Percentiles rank a stretch among this genome's conserved stretches.
Conservation (phyloP, 1,140 invertebrate species). For the Procambarus virginalis region DNA sequence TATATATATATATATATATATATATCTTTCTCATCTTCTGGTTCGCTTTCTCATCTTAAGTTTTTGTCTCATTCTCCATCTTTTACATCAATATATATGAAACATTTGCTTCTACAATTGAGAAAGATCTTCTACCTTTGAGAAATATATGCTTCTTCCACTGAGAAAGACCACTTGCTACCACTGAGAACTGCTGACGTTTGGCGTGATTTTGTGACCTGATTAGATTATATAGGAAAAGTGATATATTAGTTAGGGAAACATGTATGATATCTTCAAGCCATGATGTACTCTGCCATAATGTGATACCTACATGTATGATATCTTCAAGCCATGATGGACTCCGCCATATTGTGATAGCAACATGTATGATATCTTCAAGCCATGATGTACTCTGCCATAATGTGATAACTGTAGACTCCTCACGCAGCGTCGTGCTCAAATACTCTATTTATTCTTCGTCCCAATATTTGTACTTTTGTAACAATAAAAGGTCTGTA, state of each 20-base stretch:
- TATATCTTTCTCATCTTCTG: neutral
- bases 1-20: constrained; percentile 18
- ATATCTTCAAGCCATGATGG: too few species aligned
- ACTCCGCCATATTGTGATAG: too few species aligned
- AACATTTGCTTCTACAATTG: too few species aligned
- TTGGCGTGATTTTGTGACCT: constrained; percentile 5
- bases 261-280: neutral
- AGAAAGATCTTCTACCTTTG: too few species aligned
- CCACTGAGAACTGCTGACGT: neutral
- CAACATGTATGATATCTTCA: too few species aligned
- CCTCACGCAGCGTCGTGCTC: neutral
- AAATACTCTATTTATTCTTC: constrained; percentile 11
- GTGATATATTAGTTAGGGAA: neutral
- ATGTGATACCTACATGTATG: too few species aligned
- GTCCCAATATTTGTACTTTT: neutral
- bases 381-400: too few species aligned
- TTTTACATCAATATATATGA: too few species aligned
- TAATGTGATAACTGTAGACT: neutral
- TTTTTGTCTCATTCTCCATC: too few species aligned
- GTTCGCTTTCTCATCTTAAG: too few species aligned
- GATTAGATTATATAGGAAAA: constrained; percentile 1
- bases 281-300: too few species aligned
- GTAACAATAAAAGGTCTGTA: neutral
- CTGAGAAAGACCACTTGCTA: neutral
- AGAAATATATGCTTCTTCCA: too few species aligned